Evolutionary conservation across 2,113 vertebrate genomes (phyloP).

Genomic region (Otolemur garnettii): DNA sequence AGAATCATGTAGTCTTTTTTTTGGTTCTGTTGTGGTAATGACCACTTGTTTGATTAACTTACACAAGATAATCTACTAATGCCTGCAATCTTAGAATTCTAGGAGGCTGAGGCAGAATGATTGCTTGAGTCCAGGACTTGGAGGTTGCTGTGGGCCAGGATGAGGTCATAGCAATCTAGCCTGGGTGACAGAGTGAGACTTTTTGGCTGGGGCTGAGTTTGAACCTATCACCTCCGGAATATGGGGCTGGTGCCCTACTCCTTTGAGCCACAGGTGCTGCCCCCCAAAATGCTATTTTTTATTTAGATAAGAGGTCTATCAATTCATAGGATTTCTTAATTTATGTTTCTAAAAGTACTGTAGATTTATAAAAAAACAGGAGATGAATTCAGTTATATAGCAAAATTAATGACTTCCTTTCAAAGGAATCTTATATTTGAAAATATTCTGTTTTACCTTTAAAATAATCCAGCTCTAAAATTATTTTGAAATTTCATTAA

Average conservation of each 20-base stretch:
- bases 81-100: no score
- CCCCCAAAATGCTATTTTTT: conserved; percentile 29
- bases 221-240: no score
- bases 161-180: no score
- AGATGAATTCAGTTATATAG: conserved; percentile 54
- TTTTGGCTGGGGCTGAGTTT: no score
- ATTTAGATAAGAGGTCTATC: conserved; percentile 49
- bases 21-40: neutral
- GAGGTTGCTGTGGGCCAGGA: no score
- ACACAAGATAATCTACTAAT: neutral
- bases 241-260: no score
- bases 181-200: no score
- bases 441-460: conserved; percentile 29
- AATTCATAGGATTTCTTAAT: conserved; percentile 44
- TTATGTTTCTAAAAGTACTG: conserved; percentile 43
- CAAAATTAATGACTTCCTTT: conserved; percentile 61
- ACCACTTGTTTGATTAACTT: neutral
- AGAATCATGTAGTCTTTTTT: no score
- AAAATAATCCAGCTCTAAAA: conserved; percentile 36
- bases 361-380: neutral
- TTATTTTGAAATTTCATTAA: conserved; percentile 51
- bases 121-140: no score
- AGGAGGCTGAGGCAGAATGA: no score
- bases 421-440: conserved; percentile 30
- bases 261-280: no score